These are phyloP conservation scores for Bolborhynchus lineola DNA, from an alignment of 2,113 vertebrate genomes.

Conservation along the genomic window DNA sequence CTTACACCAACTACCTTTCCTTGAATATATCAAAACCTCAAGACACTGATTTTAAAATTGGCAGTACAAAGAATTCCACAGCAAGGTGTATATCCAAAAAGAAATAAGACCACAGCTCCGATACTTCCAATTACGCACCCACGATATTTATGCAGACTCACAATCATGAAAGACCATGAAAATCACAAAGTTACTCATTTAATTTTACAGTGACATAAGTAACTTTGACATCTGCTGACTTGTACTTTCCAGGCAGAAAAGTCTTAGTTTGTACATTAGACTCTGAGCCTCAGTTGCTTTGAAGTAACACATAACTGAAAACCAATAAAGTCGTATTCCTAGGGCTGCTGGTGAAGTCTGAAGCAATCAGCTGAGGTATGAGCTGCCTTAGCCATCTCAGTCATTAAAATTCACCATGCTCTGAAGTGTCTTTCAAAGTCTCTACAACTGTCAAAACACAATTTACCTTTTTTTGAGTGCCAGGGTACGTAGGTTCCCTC, in stretches of 20 bases:
- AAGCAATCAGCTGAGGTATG: not conserved
- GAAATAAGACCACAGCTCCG: not conserved
- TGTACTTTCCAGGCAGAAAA: not conserved
- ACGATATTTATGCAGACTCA: not conserved
- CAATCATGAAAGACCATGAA: not conserved
- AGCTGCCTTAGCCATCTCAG: not conserved
- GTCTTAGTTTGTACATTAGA: not conserved
- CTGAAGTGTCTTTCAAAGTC: slow-evolving; percentile 12
- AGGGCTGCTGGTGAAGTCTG: not conserved
- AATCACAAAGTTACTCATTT: not conserved
- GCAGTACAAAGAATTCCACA: not conserved
- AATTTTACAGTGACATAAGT: not conserved
- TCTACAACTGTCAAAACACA: slow-evolving; percentile 57
- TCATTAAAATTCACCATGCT: slow-evolving; percentile 33
- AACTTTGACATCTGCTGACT: not conserved
- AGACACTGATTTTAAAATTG: not conserved
- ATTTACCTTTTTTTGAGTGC: slow-evolving; percentile 22
- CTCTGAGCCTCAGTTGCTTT: not conserved
- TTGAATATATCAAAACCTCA: not conserved
- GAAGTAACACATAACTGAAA: not conserved
- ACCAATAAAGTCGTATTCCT: not conserved
- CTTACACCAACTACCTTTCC: not conserved
- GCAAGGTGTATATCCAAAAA: not conserved
- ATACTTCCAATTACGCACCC: not conserved
- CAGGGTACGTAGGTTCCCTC: not conserved